A percentile compares a stretch with the other conserved stretches of the same genome.
phyloP scores from a whole-genome alignment of 2,113 vertebrate genomes.

The Sebastes fasciatus region DNA sequence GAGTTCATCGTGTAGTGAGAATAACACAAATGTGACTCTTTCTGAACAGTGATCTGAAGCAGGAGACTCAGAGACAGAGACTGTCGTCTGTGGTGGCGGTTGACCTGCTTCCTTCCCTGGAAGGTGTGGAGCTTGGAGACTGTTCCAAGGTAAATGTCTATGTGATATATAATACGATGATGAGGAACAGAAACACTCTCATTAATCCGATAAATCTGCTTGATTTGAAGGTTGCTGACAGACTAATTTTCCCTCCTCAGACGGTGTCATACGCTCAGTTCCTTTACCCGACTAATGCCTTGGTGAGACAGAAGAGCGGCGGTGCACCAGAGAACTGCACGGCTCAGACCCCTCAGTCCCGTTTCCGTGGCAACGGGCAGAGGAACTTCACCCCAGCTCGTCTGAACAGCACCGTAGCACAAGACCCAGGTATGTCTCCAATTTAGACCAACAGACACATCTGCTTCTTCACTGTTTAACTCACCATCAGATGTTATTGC shows the following conservation, averaged over 20 bases:
- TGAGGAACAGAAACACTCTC: not conserved
- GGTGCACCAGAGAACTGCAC: constrained; percentile 72
- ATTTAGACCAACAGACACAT: not conserved
- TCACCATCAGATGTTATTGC: not conserved
- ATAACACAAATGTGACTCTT: constrained; percentile 33
- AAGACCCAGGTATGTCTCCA: constrained; percentile 86
- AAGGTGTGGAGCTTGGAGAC: constrained; percentile 92
- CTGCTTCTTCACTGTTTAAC: not conserved
- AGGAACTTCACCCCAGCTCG: constrained; percentile 85
- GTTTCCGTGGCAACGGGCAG: constrained; percentile 83
- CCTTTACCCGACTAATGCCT: constrained; percentile 93
- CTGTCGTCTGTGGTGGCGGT: constrained; percentile 90
- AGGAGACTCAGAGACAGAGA: constrained; percentile 91
- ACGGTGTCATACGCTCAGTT: constrained; percentile 97
- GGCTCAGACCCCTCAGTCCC: constrained; percentile 72
- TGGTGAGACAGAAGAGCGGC: constrained; percentile 88
- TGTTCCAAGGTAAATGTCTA: constrained; percentile 89
- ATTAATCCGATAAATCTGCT: not conserved
- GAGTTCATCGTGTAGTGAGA: not conserved
- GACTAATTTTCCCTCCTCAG: constrained; percentile 72
- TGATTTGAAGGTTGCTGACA: not conserved
- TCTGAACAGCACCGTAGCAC: constrained; percentile 76
- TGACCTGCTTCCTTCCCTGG: constrained; percentile 92
- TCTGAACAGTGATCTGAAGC: constrained; percentile 88
- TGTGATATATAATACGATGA: not conserved